phyloP scores from a whole-genome alignment of 2,888 invertebrate genomes.

The Apodemia zela region DNA sequence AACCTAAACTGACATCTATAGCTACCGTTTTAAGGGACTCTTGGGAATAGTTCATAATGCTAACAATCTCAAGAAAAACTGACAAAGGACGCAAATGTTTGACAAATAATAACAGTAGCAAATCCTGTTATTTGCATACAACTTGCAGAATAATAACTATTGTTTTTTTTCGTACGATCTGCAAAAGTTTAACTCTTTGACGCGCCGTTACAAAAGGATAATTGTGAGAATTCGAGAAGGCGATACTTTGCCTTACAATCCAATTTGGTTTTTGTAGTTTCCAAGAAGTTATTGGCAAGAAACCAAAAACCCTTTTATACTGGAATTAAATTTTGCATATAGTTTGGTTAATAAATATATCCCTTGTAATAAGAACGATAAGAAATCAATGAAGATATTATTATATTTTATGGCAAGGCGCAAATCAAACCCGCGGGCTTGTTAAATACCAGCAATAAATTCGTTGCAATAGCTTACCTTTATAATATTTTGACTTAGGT shows the following conservation, averaged over 20 bases:
- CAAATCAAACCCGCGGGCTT: no score
- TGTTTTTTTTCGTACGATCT: slow-evolving; percentile 50
- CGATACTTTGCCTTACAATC: slow-evolving; percentile 31
- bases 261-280: slow-evolving; percentile 26
- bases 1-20: background rate
- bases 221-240: slow-evolving; percentile 9
- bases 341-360: background rate
- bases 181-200: slow-evolving; percentile 61
- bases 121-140: slow-evolving; percentile 78
- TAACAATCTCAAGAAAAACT: slow-evolving; percentile 40
- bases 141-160: slow-evolving; percentile 53
- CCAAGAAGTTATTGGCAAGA: slow-evolving; percentile 35
- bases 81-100: slow-evolving; percentile 42
- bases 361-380: no score
- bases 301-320: background rate
- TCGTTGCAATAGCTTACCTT: no score
- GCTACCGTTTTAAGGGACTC: slow-evolving; percentile 16
- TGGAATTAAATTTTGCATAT: background rate
- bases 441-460: no score
- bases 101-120: slow-evolving; percentile 63
- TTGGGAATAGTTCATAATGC: slow-evolving; percentile 27
- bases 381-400: no score
- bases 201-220: slow-evolving; percentile 51
- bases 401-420: no score
- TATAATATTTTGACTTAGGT: no score